Base-by-base conservation (phyloP, 1,140 invertebrate species). In the Oncopeltus fasciatus region DNA sequence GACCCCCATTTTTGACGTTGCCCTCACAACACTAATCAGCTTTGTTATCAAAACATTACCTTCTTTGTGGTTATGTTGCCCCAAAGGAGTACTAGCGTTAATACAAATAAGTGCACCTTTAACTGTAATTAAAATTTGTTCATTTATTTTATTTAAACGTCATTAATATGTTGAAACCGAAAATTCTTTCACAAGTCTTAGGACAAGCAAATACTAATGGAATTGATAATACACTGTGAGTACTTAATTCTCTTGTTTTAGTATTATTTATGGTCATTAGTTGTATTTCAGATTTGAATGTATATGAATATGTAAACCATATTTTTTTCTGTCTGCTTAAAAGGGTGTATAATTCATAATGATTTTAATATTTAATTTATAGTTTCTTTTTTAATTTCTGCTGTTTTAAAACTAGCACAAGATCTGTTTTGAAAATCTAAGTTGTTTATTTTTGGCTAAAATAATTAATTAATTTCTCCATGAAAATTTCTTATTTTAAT, bases 121-220 rank as follows among this genome's bases (percentile, higher is more conserved):
- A n/a, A n/a, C n/a, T n/a, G n/a, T n/a, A n/a, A n/a, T n/a, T n/a
- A n/a, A n/a, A n/a, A n/a, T n/a, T n/a, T n/a, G n/a, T n/a, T n/a
- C n/a, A n/a, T n/a, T n/a, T n/a, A n/a, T n/a, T n/a, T n/a, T n/a
- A n/a, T n/a, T n/a, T n/a, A n/a, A n/a, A n/a, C n/a, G n/a, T n/a
- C n/a, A 64, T 26, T 49, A 59, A 56, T 72, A 95, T 96, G 92
- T 76, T 95, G 62, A 93, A 92, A 78, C 92, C 92, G 5, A 95
- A 92, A 79, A 90, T 88, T 51, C 74, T 96, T 21, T 92, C 88
- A 0, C 88, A 95, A 78, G 89, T 95, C 57, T 74, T 96, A 31
- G 91, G 88, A 70, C 92, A 95, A 76, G 92, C 92, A 0, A 95
- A 95, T 73, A 95, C 92, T 14, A 88, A 89, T 18, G 92, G 92